Percentiles rank a stretch among this genome's conserved stretches.
Evolutionary conservation across 2,888 invertebrate genomes (phyloP).

Genomic region (Actias luna): DNA sequence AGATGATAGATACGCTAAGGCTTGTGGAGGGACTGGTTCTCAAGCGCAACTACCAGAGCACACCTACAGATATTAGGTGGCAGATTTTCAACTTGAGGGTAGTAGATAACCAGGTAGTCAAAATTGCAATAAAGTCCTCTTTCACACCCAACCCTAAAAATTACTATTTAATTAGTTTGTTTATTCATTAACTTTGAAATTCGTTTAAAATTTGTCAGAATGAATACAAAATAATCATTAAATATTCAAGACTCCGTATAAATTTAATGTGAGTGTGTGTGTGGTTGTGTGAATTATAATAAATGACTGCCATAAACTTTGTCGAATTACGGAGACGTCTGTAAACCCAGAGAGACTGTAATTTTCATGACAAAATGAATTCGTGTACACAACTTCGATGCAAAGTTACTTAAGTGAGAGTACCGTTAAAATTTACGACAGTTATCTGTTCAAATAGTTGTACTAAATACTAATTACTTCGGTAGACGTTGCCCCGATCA

Average conservation of each 20-base stretch:
- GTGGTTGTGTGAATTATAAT: constrained; percentile 1
- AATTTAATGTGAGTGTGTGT: constrained; percentile 6
- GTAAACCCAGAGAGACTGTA: constrained; percentile 3
- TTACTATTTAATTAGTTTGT: background rate
- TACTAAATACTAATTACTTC: no score
- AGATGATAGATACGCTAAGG: no score
- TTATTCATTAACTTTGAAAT: background rate
- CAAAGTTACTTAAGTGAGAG: background rate
- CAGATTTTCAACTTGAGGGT: no score
- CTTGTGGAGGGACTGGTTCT: no score
- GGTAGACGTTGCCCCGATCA: no score
- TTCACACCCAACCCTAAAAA: background rate
- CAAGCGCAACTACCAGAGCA: no score
- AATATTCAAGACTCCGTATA: background rate
- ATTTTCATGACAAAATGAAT: constrained; percentile 2
- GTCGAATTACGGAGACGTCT: constrained; percentile 1
- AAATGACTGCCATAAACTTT: constrained; percentile 1
- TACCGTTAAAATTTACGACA: background rate
- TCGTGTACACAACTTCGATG: background rate
- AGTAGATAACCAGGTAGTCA: no score
- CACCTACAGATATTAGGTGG: no score
- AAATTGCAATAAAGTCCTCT: no score
- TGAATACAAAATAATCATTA: background rate
- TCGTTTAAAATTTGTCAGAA: background rate
- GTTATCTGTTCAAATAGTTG: background rate